phyloP scores from a whole-genome alignment of 2,113 vertebrate species.

The Mola mola region DNA sequence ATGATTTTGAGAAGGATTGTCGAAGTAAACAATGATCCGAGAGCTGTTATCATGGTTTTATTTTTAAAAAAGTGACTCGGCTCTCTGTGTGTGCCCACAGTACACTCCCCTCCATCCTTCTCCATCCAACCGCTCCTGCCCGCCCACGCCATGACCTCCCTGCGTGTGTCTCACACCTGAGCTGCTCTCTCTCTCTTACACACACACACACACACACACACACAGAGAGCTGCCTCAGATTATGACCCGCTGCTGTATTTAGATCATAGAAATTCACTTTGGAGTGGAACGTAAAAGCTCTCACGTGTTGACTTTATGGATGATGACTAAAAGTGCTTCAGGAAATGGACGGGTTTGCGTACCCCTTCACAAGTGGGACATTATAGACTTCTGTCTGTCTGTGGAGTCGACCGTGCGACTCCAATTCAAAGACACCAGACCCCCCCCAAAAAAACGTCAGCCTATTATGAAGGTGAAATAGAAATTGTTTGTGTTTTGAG shows the following conservation, averaged over 20 bases:
- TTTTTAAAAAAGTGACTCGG: no score
- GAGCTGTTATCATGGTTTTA: no score
- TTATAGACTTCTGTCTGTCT: conserved; percentile 50
- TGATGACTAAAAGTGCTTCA: no score
- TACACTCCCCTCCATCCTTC: conserved; percentile 90
- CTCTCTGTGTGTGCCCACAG: conserved; percentile 82
- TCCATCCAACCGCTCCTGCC: conserved; percentile 92
- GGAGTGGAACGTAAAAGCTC: conserved; percentile 15
- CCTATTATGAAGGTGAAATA: conserved; percentile 71
- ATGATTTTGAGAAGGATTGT: no score
- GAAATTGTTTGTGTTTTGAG: conserved; percentile 73
- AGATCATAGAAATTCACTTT: conserved; percentile 29
- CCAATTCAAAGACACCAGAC: conserved; percentile 33
- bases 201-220: conserved; percentile 9
- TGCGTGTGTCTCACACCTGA: conserved; percentile 92
- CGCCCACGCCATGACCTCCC: conserved; percentile 87
- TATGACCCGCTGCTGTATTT: conserved; percentile 27
- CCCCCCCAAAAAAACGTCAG: conserved; percentile 43
- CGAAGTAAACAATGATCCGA: no score
- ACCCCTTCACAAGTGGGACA: background rate
- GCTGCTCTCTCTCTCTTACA: conserved; percentile 16
- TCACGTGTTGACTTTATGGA: no score
- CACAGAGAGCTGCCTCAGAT: conserved; percentile 7
- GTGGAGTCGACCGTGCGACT: conserved; percentile 57
- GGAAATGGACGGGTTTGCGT: no score